Evolutionary conservation across 2,888 invertebrate species (phyloP).

Genomic region (Pediacus dermestoides): DNA sequence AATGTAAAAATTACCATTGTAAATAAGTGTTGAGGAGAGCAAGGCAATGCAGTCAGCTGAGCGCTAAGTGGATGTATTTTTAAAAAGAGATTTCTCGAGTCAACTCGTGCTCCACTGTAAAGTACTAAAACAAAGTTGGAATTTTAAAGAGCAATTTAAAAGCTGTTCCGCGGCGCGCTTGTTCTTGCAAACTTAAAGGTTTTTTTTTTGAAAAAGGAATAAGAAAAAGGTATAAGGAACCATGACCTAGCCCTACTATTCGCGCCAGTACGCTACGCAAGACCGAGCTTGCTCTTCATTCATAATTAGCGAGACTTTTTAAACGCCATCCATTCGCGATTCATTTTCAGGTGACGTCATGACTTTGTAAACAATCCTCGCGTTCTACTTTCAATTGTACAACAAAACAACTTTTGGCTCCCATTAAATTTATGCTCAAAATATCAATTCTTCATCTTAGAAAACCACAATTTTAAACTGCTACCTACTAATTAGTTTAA

Average conservation of each 20-base stretch:
- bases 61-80: slow-evolving; percentile 42
- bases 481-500: too few relatives aligned
- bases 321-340: slow-evolving; percentile 31
- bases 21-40: slow-evolving; percentile 33
- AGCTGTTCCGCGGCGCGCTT: slow-evolving; percentile 42
- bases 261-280: slow-evolving; percentile 35
- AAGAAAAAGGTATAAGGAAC: slow-evolving; percentile 48
- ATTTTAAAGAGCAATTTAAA: slow-evolving; percentile 51
- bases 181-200: slow-evolving; percentile 31
- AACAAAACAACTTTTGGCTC: too few relatives aligned
- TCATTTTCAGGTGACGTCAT: slow-evolving; percentile 10
- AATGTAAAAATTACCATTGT: slow-evolving; percentile 44
- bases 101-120: slow-evolving; percentile 33
- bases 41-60: slow-evolving; percentile 36
- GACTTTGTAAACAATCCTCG: background rate
- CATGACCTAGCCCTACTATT: slow-evolving; percentile 51
- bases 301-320: slow-evolving; percentile 51
- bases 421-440: too few relatives aligned
- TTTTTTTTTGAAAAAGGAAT: slow-evolving; percentile 42
- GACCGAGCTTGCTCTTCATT: slow-evolving; percentile 42
- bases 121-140: slow-evolving; percentile 48
- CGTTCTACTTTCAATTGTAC: too few relatives aligned
- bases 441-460: too few relatives aligned
- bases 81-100: slow-evolving; percentile 42
- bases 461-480: too few relatives aligned